Conservation (phyloP, 1,140 invertebrate species). For the Schlechtendalia chinensis region DNA sequence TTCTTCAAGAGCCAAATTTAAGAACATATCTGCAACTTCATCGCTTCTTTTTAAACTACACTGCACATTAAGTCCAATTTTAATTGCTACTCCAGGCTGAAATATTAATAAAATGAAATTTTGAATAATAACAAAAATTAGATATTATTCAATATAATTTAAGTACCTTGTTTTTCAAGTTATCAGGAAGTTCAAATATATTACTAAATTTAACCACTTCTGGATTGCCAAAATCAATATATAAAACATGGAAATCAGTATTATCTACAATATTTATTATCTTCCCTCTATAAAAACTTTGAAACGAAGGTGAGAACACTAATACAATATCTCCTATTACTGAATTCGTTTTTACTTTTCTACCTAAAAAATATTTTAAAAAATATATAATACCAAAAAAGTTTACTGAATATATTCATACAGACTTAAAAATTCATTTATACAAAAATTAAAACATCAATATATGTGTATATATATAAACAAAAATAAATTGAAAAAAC, state of each 20-base stretch:
- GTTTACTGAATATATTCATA: not conserved
- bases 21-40: not conserved
- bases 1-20: not conserved
- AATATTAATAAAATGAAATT: not conserved
- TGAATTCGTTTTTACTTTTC: not conserved
- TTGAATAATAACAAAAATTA: not conserved
- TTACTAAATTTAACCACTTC: not conserved
- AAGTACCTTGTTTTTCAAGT: not conserved
- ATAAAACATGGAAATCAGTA: not conserved
- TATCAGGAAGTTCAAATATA: conserved; percentile 27
- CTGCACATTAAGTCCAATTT: not conserved
- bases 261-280: not conserved
- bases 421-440: no score
- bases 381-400: not conserved
- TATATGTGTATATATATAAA: no score
- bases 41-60: not conserved
- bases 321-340: conserved; percentile 12
- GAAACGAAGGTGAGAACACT: not conserved
- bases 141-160: no score
- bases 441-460: no score
- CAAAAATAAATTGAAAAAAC: no score
- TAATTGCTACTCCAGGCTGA: conserved; percentile 6
- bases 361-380: not conserved
- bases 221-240: conserved; percentile 29
- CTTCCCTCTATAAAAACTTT: not conserved